Evolutionary conservation across 2,888 invertebrate genomes (phyloP), one percentile per base, ranked within the genome.

Genomic region (Elmis aenea): DNA sequence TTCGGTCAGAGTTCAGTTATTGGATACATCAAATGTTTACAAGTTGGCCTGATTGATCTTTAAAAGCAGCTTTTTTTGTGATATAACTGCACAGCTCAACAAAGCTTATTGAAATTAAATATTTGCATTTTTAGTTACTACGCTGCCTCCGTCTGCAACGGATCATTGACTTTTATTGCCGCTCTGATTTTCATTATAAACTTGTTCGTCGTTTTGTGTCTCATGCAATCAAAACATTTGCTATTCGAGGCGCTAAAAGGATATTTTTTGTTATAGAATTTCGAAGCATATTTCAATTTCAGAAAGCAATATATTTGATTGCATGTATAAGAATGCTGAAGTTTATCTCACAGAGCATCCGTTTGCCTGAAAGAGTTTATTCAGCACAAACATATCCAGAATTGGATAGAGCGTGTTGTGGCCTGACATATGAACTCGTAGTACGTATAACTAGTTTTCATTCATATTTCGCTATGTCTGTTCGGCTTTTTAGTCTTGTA

Each of bases 1-100:
- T 45, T 50, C 47, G 49, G 46, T 48, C 50, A 47, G 47, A 45
- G 13, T 37, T 35, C 28, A 14, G 33, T 39, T 51, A 54, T 53
- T 51, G 56, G 53, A 52, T 50, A 55, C 53, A 57, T 58, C 55
- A 54, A 58, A 56, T 58, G 55, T 58, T 57, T 56, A 58, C 54
- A 53, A 52, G 53, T 46, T 50, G 45, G 37, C 49, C 42, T 52
- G 52, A 51, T 46, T 50, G 54, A 57, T 56, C 52, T 52, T 52
- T 50, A 51, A 52, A 54, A 18, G 52, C 51, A 52, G 48, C 46
- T 50, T 51, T 56, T 53, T 51, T 45, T 52, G n/a, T n/a, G n/a
- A n/a, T n/a, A n/a, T n/a, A n/a, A n/a, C n/a, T n/a, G n/a, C n/a
- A n/a, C n/a, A n/a, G n/a, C n/a, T n/a, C n/a, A n/a, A n/a, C n/a